Evolutionary conservation across 1,140 invertebrate genomes (phyloP).

Genomic region (Drosophila nebulosa): DNA sequence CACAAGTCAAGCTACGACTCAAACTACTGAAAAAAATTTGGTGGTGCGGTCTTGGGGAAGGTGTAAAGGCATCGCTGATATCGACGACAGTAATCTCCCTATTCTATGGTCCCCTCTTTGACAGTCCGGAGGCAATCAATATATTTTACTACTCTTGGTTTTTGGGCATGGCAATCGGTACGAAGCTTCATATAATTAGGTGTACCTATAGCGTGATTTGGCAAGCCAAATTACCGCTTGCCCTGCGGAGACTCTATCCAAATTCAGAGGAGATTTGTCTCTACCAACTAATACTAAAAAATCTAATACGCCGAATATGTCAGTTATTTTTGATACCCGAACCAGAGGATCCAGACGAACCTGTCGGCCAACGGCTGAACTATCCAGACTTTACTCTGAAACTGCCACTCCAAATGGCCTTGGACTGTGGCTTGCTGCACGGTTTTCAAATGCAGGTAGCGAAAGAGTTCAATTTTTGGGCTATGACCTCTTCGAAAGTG

Average conservation of each 20-base stretch:
- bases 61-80: background rate
- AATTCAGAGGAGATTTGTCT: background rate
- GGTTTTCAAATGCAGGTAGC: constrained; percentile 42
- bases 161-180: constrained; percentile 9
- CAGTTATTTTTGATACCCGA: background rate
- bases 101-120: no score
- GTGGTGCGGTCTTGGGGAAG: background rate
- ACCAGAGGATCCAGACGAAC: no score
- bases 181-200: constrained; percentile 7
- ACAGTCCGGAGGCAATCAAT: background rate
- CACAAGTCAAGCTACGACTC: background rate
- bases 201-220: constrained; percentile 7
- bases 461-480: constrained; percentile 24
- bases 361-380: no score
- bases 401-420: constrained; percentile 1
- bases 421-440: constrained; percentile 2
- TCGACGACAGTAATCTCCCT: background rate
- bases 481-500: background rate
- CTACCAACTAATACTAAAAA: background rate
- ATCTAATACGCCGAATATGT: background rate
- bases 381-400: background rate
- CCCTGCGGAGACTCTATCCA: background rate
- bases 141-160: background rate
- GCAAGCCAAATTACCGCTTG: constrained; percentile 14
- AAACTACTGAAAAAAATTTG: background rate